A percentile compares a stretch with the other conserved stretches of the same genome.
Conservation (phyloP, 2,797 vertebrate genomes). For the Scolopax bukidnonensis region DNA sequence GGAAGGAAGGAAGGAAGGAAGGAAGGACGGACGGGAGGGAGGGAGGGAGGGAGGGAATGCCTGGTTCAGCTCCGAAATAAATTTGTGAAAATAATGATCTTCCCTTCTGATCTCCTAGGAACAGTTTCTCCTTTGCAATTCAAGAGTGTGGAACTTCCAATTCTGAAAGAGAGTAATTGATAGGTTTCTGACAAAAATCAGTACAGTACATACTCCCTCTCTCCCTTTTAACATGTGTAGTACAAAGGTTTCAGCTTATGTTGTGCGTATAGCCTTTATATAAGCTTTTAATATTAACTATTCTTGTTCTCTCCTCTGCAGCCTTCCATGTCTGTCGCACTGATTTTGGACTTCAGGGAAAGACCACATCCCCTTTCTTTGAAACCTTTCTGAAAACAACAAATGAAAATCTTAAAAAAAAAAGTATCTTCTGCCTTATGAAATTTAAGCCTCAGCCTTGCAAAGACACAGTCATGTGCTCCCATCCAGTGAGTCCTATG, state of each 20-base stretch:
- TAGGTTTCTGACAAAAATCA: neutral
- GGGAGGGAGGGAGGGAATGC: neutral
- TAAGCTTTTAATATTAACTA: neutral
- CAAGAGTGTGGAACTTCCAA: neutral
- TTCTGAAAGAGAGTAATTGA: neutral
- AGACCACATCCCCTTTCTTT: neutral
- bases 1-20: neutral
- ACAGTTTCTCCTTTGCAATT: neutral
- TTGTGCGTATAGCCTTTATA: neutral
- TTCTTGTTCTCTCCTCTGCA: neutral
- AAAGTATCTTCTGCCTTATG: neutral
- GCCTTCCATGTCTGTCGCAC: neutral
- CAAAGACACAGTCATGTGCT: neutral
- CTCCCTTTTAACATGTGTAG: neutral
- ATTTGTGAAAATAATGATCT: neutral
- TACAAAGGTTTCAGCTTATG: neutral
- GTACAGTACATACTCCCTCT: neutral
- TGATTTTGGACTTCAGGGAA: neutral
- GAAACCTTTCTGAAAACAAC: neutral
- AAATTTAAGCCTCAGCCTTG: neutral
- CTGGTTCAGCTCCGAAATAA: neutral
- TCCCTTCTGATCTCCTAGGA: neutral
- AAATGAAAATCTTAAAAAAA: neutral
- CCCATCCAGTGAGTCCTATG: accelerated
- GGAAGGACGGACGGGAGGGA: neutral